Percentiles rank a stretch among this genome's conserved stretches.
These are phyloP conservation scores for Setipinna tenuifilis DNA, from an alignment of 2,797 vertebrate species.

Conservation along the genomic window DNA sequence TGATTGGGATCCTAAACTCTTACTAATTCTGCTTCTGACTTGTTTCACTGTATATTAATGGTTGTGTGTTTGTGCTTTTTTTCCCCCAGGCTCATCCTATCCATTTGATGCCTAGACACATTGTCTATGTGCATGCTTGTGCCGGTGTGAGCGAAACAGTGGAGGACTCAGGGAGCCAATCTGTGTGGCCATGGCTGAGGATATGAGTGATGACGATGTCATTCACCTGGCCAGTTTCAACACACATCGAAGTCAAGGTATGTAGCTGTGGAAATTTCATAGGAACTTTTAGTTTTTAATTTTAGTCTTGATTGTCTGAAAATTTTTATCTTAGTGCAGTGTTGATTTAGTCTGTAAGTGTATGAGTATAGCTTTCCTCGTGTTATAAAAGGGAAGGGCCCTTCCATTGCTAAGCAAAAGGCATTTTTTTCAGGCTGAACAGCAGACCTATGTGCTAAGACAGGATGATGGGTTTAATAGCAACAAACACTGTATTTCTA, in stretches of 20 bases:
- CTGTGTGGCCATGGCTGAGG: conserved; percentile 85
- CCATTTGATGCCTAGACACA: conserved; percentile 11
- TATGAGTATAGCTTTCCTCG: no score
- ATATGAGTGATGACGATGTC: conserved; percentile 82
- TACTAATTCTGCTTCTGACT: background rate
- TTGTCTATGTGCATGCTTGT: conserved; percentile 53
- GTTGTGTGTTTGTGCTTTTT: background rate
- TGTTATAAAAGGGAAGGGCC: no score
- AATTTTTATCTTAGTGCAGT: no score
- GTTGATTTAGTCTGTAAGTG: no score
- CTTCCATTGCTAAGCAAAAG: no score
- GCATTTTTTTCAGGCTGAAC: no score
- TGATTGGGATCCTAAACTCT: no score
- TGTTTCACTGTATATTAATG: background rate
- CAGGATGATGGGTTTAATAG: no score
- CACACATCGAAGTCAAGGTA: conserved; percentile 85
- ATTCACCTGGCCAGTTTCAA: conserved; percentile 88
- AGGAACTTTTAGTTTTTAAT: background rate
- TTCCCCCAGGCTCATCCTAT: background rate
- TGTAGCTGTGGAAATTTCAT: conserved; percentile 17
- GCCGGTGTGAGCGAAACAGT: conserved; percentile 56
- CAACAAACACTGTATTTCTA: background rate
- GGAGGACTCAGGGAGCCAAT: conserved; percentile 58
- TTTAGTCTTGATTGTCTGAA: no score
- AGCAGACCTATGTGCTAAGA: no score